Evolutionary conservation across 2,888 invertebrate species (phyloP), one percentile per base, ranked within the genome.

Genomic region (Tipula confusa): DNA sequence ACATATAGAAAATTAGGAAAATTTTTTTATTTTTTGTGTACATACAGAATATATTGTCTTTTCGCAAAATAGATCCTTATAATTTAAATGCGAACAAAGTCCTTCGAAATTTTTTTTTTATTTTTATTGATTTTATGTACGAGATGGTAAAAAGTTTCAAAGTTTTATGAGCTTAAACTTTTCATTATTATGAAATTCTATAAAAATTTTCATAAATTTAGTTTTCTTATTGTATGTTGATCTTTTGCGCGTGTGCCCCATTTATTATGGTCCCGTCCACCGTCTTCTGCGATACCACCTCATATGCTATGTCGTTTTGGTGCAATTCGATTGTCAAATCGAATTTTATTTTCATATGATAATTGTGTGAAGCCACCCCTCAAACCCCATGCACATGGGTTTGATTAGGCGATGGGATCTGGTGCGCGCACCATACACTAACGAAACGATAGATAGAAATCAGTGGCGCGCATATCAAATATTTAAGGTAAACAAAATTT

Each of bases 211-310:
- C 64, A 13, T 38, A n/a, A n/a, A n/a, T n/a, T n/a, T n/a, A n/a
- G 5, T 64, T 38, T 38, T 64, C 24, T 18, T 64, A 64, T 64
- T 64, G n/a, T 64, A 24, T 64, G 24, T 24, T 43, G 43, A 43
- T 64, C 64, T 64, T 9, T 43, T 64, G 64, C 64, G 64, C 64
- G 64, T 64, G 64, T 64, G 64, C 64, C 64, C 64, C 64, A 64
- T 24, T n/a, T n/a, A n/a, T n/a, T n/a, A n/a, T n/a, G n/a, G n/a
- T n/a, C n/a, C n/a, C n/a, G n/a, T n/a, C n/a, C n/a, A n/a, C n/a
- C n/a, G n/a, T n/a, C n/a, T n/a, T n/a, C n/a, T n/a, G n/a, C n/a
- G n/a, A n/a, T n/a, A n/a, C n/a, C n/a, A n/a, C n/a, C n/a, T n/a
- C n/a, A n/a, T n/a, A n/a, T n/a, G n/a, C n/a, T n/a, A n/a, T n/a